These are phyloP conservation scores for Microplitis manilae DNA, from an alignment of 2,888 invertebrate species.

Conservation along the genomic window DNA sequence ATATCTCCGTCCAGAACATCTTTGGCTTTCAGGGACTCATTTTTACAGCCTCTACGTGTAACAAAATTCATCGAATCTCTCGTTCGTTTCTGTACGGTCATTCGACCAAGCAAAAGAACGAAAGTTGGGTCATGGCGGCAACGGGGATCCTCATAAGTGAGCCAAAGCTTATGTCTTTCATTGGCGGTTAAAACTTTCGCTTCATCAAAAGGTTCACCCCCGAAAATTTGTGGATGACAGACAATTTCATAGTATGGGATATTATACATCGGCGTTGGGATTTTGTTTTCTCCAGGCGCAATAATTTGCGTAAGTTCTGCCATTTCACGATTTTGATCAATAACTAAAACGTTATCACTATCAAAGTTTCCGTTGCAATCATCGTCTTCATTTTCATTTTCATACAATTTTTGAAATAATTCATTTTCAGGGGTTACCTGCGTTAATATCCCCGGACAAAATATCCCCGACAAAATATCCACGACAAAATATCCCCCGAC, in stretches of 20 bases:
- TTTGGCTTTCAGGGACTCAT: neutral
- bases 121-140: no score
- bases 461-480: no score
- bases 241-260: neutral
- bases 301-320: neutral
- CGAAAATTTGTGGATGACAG: neutral
- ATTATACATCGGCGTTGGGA: neutral
- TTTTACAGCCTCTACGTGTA: slow-evolving; percentile 5
- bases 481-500: no score
- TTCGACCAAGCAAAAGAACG: no score
- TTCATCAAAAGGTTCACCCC: neutral
- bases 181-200: neutral
- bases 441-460: no score
- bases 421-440: neutral
- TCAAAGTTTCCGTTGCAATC: neutral
- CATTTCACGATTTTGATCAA: slow-evolving; percentile 8
- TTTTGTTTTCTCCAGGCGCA: slow-evolving; percentile 9
- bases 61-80: slow-evolving; percentile 2
- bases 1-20: neutral
- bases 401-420: neutral
- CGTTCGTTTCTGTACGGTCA: no score
- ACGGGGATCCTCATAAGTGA: neutral
- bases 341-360: neutral
- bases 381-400: neutral
- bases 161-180: neutral